Conservation (phyloP, 1,140 invertebrate genomes). For the Ostrea denselamellosa region DNA sequence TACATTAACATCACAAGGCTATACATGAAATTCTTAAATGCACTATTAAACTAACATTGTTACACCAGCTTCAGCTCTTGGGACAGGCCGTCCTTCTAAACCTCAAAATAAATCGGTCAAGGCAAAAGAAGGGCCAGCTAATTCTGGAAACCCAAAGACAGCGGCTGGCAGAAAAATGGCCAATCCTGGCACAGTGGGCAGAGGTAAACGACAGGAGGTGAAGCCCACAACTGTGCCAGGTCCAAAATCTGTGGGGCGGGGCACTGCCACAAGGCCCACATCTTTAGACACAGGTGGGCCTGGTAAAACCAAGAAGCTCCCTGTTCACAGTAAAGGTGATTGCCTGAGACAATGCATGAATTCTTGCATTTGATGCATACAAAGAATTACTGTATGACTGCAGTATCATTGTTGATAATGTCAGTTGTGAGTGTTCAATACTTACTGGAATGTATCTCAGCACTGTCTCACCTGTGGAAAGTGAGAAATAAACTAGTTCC, state of each 20-base stretch:
- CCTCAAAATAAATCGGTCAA: not conserved
- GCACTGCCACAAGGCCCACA: not conserved
- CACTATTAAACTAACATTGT: not conserved
- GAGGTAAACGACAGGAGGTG: not conserved
- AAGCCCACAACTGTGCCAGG: not conserved
- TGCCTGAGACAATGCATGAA: not conserved
- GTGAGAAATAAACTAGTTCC: no score
- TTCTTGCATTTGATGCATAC: not conserved
- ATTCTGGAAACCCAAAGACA: not conserved
- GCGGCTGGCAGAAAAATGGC: not conserved
- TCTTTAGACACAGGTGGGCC: not conserved
- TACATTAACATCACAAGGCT: not conserved
- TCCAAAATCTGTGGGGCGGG: not conserved
- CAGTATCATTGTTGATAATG: not conserved
- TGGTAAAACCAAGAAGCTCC: not conserved
- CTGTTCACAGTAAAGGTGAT: slow-evolving; percentile 9
- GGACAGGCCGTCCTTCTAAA: not conserved
- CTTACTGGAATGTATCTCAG: not conserved
- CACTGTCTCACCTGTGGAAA: no score
- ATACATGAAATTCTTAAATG: not conserved
- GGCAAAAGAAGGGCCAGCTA: not conserved
- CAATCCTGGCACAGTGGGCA: not conserved
- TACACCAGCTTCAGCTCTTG: not conserved
- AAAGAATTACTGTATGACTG: not conserved
- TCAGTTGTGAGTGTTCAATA: not conserved